These are phyloP conservation scores for Chaetorhynchus papuensis DNA, from an alignment of 2,113 vertebrate species.

Conservation along the genomic window DNA sequence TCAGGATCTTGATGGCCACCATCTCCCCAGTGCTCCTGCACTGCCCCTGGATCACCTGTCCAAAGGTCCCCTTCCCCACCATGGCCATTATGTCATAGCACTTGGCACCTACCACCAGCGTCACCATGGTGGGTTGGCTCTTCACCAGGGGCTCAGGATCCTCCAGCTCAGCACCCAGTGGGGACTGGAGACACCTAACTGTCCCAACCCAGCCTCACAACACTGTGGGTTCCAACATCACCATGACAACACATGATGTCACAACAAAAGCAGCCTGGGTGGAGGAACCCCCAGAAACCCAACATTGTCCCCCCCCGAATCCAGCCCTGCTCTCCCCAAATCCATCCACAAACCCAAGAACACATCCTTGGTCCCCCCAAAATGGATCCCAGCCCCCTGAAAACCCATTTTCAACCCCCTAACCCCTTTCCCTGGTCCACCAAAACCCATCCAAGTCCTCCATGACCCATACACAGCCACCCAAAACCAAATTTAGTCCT, in stretches of 20 bases:
- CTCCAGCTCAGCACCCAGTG: not conserved
- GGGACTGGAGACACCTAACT: not conserved
- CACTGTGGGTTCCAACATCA: not conserved
- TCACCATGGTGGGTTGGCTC: conserved; percentile 38
- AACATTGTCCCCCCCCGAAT: accelerated
- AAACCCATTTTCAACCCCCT: not conserved
- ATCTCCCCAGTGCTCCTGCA: conserved; percentile 67
- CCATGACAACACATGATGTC: not conserved
- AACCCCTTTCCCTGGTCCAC: not conserved
- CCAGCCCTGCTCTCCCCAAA: not conserved
- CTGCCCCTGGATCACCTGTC: conserved; percentile 74
- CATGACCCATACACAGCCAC: not conserved
- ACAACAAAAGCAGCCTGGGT: not conserved
- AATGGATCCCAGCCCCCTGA: not conserved
- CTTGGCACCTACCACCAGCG: conserved; percentile 48
- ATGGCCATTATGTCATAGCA: conserved; percentile 62
- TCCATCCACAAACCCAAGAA: not conserved
- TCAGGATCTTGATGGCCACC: conserved; percentile 77
- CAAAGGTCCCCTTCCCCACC: conserved; percentile 75
- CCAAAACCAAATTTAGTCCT: not conserved
- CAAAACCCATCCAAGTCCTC: not conserved
- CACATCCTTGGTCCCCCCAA: not conserved
- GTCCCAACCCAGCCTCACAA: not conserved
- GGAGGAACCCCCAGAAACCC: not conserved
- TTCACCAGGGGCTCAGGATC: not conserved